Evolutionary conservation across 2,113 vertebrate genomes (phyloP).

Genomic region (Ranitomeya variabilis): DNA sequence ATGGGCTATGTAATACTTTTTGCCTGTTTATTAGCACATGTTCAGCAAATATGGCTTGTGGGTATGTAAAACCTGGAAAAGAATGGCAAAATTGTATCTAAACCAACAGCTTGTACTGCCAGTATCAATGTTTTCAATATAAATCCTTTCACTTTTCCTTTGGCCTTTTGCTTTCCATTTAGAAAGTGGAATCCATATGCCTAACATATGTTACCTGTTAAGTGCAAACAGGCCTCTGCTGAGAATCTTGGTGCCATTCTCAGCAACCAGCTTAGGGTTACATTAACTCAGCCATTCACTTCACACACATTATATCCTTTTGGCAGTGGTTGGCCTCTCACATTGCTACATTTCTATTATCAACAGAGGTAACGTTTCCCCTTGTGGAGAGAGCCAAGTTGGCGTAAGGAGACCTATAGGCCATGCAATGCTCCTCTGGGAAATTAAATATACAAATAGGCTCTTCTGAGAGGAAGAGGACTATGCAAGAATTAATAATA

Average conservation of each 20-base stretch:
- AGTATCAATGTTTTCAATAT: slow-evolving; percentile 30
- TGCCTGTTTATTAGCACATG: background rate
- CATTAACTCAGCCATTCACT: background rate
- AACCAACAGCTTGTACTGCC: background rate
- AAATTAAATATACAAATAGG: too few species aligned
- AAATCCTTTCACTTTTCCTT: slow-evolving; percentile 10
- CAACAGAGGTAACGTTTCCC: background rate
- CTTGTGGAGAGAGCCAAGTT: too few species aligned
- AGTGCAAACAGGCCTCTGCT: slow-evolving; percentile 20
- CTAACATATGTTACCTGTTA: slow-evolving; percentile 43
- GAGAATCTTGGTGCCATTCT: background rate
- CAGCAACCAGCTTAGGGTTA: slow-evolving; percentile 5
- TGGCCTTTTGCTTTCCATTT: slow-evolving; percentile 4
- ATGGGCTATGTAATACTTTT: background rate
- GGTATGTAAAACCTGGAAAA: background rate
- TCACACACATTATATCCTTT: background rate
- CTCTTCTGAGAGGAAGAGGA: too few species aligned
- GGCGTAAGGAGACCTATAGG: too few species aligned
- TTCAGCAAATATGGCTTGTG: background rate
- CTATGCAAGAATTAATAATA: too few species aligned
- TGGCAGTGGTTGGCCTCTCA: background rate
- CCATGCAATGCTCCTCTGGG: too few species aligned
- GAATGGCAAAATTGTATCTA: background rate
- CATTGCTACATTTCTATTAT: background rate
- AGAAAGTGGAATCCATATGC: slow-evolving; percentile 31